Base-by-base conservation (phyloP, 2,113 vertebrate genomes). In the Chloropsis hardwickii region DNA sequence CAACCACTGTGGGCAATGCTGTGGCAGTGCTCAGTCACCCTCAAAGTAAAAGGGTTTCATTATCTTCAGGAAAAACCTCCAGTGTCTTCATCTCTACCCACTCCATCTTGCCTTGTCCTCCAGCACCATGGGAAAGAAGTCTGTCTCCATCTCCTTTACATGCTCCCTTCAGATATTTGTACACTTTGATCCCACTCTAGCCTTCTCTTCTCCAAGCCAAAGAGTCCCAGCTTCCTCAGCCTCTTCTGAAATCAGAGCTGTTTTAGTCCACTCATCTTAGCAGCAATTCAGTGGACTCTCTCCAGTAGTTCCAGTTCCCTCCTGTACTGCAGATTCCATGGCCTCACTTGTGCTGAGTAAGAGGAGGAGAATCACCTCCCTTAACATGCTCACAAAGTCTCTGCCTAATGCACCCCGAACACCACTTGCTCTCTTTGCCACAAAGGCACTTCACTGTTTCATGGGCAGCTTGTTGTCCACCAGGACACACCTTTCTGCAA, bases 101-200 rank as follows among this genome's bases (percentile, higher is more conserved):
- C 0, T 51, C 51, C n/a, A 29, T 45, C 47, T 42, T 85, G 39
- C 15, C 14, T 37, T 56, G 24, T 51, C 53, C 50, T 20, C 15
- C 29, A 4, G 15, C 37, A 76, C 7, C 13, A n/a, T 0, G 14
- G 8, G 16, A 35, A 65, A 54, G 8, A 51, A 51, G 28, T 11
- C 27, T 60, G 22, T 21, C 14, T 91, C 19, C 25, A 64, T 19
- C 21, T 66, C 23, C 35, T 66, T 81, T 78, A 60, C 10, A 69
- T 11, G 4, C 3, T 44, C 17, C 22, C 5, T 82, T 86, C 7
- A 37, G 24, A 5, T 39, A 76, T 14, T 19, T 70, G 4, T 23
- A 31, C 0, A 0, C 7, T 24, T 47, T 51, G 8, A 82, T 13
- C 17, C 11, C 2, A 11, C 6, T 15, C 19, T 31, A 90, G 40